Conservation (phyloP, 2,113 vertebrate species). For the Pao palembangensis region DNA sequence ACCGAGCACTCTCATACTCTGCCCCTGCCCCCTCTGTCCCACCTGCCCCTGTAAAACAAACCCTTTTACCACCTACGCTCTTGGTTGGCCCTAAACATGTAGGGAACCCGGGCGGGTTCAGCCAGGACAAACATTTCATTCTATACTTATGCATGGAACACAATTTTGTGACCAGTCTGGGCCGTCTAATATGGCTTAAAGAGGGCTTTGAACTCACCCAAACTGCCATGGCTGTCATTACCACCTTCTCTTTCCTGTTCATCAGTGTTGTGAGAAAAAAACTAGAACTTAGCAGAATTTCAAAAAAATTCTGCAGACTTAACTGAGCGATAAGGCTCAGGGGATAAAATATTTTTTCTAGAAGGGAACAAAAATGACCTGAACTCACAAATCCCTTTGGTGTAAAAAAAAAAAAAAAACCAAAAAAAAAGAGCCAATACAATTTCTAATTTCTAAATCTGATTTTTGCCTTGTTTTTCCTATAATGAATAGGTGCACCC, state of each 20-base stretch:
- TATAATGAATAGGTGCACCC: conserved; percentile 24
- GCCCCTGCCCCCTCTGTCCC: conserved; percentile 41
- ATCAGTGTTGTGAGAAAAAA: conserved; percentile 11
- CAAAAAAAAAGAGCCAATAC: conserved; percentile 54
- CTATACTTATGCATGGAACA: conserved; percentile 14
- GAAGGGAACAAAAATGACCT: conserved; percentile 6
- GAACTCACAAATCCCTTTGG: conserved; percentile 47
- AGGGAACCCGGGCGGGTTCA: conserved; percentile 40
- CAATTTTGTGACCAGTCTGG: background rate
- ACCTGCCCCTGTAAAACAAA: conserved; percentile 54
- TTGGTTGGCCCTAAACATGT: conserved; percentile 23
- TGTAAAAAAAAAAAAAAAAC: conserved; percentile 1
- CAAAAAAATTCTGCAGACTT: background rate
- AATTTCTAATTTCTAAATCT: conserved; percentile 47
- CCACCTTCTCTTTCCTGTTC: conserved; percentile 3
- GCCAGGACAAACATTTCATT: conserved; percentile 30
- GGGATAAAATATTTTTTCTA: conserved; percentile 36
- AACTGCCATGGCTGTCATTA: conserved; percentile 22
- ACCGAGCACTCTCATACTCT: conserved; percentile 51
- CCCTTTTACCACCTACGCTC: conserved; percentile 15
- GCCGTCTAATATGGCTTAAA: conserved; percentile 2
- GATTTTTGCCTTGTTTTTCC: conserved; percentile 40
- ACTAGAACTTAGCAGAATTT: conserved; percentile 18
- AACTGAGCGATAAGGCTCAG: conserved; percentile 16
- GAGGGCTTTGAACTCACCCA: conserved; percentile 12